Base-by-base conservation (phyloP, 2,888 invertebrate genomes). In the Drosophila aldrichi region DNA sequence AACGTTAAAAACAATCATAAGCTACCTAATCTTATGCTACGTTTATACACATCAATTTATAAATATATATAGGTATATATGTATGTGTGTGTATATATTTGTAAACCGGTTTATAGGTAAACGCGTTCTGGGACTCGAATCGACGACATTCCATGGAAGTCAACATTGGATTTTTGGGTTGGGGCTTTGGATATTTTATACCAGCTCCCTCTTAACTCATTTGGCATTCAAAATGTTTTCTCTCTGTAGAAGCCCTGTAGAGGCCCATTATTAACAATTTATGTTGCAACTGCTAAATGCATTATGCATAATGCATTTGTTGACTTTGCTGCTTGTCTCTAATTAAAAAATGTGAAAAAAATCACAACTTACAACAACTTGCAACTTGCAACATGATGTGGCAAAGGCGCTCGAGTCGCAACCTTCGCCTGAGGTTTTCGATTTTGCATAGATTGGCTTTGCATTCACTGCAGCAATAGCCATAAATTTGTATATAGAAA, bases 221-320 rank as follows among this genome's bases (percentile, higher is more conserved):
- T 83, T 83, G 79, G 75, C 83, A 83, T 88, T 83, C 89, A 88
- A 88, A 86, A 70, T 68, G 87, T 71, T 71, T 41, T 44, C 57
- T 44, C 66, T 67, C 48, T 57, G 63, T 65, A 57, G 44, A 48
- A 54, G 34, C 54, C 55, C 56, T 32, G n/a, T n/a, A n/a, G 34
- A 48, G 51, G 40, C 20, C 67, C 77, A 82, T 85, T 88, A 88
- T 60, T 63, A 60, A 68, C 83, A 67, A 79, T 79, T 85, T 88
- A 82, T 71, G 80, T 66, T 67, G 68, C 38, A 71, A 64, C 62
- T 68, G 58, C 36, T 61, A 74, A 76, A 76, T 83, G 71, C 49
- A 49, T 49, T 49, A 52, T 52, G 51, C 86, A 88, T 86, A 70
- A 82, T 87, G 82, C 79, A 78, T 74, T 69, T 54, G 41, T 59